phyloP scores from a whole-genome alignment of 1,140 invertebrate genomes.

The Varroa destructor region DNA sequence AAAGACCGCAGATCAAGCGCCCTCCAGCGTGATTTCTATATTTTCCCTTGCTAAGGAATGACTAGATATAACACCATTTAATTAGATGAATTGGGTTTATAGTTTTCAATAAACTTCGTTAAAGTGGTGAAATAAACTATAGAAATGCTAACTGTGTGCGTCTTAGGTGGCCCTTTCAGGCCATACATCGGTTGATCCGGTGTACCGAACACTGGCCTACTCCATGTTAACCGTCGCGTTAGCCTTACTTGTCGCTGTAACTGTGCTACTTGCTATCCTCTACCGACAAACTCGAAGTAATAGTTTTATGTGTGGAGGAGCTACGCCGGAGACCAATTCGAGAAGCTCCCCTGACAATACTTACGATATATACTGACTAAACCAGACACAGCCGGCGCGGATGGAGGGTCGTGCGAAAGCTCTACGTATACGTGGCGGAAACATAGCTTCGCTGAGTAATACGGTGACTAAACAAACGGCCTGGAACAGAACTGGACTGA shows the following conservation, averaged over 20 bases:
- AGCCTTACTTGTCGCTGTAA: conserved; percentile 34
- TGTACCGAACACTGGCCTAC: conserved; percentile 36
- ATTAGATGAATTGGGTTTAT: no score
- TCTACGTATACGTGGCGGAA: no score
- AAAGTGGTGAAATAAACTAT: no score
- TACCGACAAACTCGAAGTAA: conserved; percentile 36
- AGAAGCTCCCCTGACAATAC: conserved; percentile 1
- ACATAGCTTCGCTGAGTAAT: no score
- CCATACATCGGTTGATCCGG: not conserved
- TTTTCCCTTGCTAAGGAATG: no score
- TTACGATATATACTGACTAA: conserved; percentile 22
- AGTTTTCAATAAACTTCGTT: no score
- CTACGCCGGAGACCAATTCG: conserved; percentile 6
- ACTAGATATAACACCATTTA: no score
- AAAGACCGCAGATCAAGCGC: no score
- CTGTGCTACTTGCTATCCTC: conserved; percentile 34
- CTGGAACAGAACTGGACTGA: no score
- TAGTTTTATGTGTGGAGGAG: conserved; percentile 33
- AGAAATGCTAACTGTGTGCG: not conserved
- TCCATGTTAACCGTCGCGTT: conserved; percentile 35
- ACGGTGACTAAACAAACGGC: no score
- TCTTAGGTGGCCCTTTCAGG: not conserved
- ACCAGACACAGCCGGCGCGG: not conserved
- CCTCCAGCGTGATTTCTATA: no score
- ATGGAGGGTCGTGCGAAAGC: no score